These are phyloP conservation scores for Drosophila lutescens DNA, from an alignment of 2,888 invertebrate genomes.

Conservation along the genomic window DNA sequence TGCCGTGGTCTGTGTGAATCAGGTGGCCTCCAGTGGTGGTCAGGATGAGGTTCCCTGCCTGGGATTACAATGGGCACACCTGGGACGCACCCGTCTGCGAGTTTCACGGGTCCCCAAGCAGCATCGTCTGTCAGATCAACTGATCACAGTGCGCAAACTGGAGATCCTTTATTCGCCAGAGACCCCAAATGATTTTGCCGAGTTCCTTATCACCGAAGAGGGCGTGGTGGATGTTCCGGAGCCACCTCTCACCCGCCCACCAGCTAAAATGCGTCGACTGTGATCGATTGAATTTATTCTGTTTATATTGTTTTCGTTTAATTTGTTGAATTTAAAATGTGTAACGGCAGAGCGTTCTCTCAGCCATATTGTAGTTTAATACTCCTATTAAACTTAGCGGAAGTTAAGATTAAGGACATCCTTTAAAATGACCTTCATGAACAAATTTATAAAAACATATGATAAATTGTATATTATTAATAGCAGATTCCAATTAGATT, in stretches of 20 bases:
- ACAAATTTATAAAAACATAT: neutral
- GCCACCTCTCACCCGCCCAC: constrained; percentile 15
- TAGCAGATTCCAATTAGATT: neutral
- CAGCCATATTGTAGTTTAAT: constrained; percentile 1
- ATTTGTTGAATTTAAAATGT: constrained; percentile 64
- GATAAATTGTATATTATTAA: neutral
- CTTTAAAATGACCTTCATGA: too few relatives aligned
- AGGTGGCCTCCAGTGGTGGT: constrained; percentile 85
- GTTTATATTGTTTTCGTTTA: constrained; percentile 58
- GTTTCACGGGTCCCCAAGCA: constrained; percentile 83
- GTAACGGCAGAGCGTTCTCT: constrained; percentile 40
- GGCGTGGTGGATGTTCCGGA: constrained; percentile 82
- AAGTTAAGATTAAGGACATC: neutral
- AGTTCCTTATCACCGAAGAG: constrained; percentile 85
- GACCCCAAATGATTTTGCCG: constrained; percentile 84
- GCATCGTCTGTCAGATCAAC: constrained; percentile 61
- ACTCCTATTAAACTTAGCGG: constrained; percentile 3
- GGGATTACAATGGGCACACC: constrained; percentile 88
- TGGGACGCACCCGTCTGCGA: constrained; percentile 87
- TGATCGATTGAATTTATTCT: constrained; percentile 43
- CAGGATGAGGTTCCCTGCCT: constrained; percentile 86
- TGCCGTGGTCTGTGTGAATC: constrained; percentile 89
- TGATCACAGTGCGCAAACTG: constrained; percentile 83
- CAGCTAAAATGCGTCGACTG: constrained; percentile 37
- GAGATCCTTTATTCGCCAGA: constrained; percentile 87